phyloP scores from a whole-genome alignment of 2,113 vertebrate genomes.

The Notarius quadriscutis region DNA sequence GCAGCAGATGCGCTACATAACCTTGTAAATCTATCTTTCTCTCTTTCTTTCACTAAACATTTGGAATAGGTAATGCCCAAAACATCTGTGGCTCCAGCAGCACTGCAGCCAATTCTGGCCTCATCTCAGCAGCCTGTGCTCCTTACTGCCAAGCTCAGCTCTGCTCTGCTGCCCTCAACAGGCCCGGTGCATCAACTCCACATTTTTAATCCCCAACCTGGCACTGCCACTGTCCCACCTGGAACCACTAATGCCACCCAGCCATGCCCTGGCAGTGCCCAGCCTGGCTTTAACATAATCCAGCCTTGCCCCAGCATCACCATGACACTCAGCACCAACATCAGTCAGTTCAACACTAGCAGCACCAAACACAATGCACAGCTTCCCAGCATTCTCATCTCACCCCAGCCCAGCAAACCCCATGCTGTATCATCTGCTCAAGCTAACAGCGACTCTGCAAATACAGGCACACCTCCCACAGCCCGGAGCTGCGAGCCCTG shows the following conservation, averaged over 20 bases:
- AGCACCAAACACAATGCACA: conserved; percentile 81
- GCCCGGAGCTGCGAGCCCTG: conserved; percentile 75
- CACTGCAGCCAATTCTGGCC: conserved; percentile 82
- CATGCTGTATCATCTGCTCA: conserved; percentile 66
- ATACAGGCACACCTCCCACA: conserved; percentile 35
- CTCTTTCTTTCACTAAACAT: neutral
- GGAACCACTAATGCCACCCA: conserved; percentile 79
- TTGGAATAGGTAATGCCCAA: conserved; percentile 82
- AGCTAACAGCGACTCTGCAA: conserved; percentile 27
- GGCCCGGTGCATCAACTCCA: conserved; percentile 88
- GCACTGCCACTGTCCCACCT: conserved; percentile 74
- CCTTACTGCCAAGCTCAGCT: conserved; percentile 83
- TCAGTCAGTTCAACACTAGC: conserved; percentile 60
- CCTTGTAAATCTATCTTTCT: neutral
- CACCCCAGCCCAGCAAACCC: conserved; percentile 72
- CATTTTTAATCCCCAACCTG: conserved; percentile 84
- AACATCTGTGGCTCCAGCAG: conserved; percentile 83
- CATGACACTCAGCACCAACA: conserved; percentile 39
- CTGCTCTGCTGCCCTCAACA: conserved; percentile 80
- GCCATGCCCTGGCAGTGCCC: neutral
- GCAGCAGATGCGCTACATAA: neutral
- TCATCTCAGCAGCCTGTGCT: conserved; percentile 87
- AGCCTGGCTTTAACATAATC: conserved; percentile 31
- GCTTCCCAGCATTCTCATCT: conserved; percentile 87
- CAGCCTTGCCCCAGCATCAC: conserved; percentile 40